phyloP scores from a whole-genome alignment of 1,140 invertebrate genomes.

The Radopholus similis region DNA sequence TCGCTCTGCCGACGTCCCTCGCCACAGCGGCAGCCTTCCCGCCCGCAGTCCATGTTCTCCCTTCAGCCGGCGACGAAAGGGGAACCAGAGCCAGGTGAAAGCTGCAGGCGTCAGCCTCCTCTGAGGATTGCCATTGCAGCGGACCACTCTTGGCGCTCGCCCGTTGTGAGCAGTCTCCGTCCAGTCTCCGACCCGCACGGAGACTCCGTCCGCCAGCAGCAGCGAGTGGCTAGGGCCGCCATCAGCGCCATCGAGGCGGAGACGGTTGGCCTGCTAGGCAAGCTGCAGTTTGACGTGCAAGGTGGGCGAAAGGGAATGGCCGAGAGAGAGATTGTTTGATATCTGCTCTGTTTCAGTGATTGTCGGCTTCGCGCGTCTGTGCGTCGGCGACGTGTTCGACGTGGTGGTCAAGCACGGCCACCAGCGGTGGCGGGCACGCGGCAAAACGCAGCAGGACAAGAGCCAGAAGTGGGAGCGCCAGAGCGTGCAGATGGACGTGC shows the following conservation, averaged over 20 bases:
- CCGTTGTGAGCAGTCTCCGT: too few species aligned
- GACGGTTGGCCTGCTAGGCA: constrained; percentile 35
- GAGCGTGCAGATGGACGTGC: constrained; percentile 62
- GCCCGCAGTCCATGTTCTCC: too few species aligned
- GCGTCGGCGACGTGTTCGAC: constrained; percentile 66
- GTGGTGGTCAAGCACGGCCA: constrained; percentile 66
- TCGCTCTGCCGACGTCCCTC: too few species aligned
- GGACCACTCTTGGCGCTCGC: too few species aligned
- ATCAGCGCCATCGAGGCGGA: constrained; percentile 38
- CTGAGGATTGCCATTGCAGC: too few species aligned
- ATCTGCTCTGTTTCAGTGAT: constrained; percentile 38
- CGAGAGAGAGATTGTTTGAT: not conserved
- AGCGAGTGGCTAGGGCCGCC: not conserved
- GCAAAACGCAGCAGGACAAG: constrained; percentile 65
- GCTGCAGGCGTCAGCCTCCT: too few species aligned
- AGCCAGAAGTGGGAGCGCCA: constrained; percentile 66
- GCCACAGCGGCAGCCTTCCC: too few species aligned
- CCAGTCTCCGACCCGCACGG: too few species aligned
- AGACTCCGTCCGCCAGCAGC: too few species aligned
- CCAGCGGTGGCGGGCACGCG: constrained; percentile 68
- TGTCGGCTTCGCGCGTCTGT: constrained; percentile 42
- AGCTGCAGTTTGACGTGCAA: constrained; percentile 40
- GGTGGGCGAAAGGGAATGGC: constrained; percentile 11
- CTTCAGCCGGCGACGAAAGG: too few species aligned
- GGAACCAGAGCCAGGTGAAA: too few species aligned